Evolutionary conservation across 2,888 invertebrate species (phyloP).

Genomic region (Copidosoma aretas): DNA sequence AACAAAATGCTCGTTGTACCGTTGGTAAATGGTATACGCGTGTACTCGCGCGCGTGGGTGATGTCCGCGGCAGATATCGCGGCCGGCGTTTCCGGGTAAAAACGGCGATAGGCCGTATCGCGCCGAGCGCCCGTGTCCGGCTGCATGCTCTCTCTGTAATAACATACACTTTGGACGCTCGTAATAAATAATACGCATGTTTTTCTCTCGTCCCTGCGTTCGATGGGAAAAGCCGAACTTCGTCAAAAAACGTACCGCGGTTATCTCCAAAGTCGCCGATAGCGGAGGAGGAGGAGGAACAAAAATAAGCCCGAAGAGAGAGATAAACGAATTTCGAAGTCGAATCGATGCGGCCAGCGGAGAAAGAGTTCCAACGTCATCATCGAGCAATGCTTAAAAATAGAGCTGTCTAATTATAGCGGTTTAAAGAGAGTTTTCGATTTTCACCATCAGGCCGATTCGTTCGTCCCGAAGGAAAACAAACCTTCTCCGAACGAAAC

Average conservation of each 20-base stretch:
- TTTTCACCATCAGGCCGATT: no score
- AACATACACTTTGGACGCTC: constrained; percentile 9
- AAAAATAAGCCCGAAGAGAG: neutral
- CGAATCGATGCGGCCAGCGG: neutral
- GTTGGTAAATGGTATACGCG: no score
- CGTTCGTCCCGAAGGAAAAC: no score
- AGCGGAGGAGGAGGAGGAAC: neutral
- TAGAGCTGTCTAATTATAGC: no score
- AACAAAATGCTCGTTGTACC: no score
- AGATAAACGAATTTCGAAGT: neutral
- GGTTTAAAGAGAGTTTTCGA: no score
- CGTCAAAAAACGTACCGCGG: neutral
- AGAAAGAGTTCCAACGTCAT: neutral
- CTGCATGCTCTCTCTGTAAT: constrained; percentile 21
- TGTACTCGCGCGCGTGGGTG: constrained; percentile 44
- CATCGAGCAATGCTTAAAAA: no score
- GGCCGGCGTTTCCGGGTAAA: constrained; percentile 53
- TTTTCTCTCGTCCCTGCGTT: neutral
- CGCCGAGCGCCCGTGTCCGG: constrained; percentile 17
- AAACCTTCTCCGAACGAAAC: no score
- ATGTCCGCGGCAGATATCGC: constrained; percentile 46
- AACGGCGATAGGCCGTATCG: constrained; percentile 50
- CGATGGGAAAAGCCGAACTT: neutral
- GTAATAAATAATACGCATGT: no score
- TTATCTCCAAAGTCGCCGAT: neutral